Evolutionary conservation across 2,113 vertebrate genomes (phyloP).

Genomic region (Macrotis lagotis): DNA sequence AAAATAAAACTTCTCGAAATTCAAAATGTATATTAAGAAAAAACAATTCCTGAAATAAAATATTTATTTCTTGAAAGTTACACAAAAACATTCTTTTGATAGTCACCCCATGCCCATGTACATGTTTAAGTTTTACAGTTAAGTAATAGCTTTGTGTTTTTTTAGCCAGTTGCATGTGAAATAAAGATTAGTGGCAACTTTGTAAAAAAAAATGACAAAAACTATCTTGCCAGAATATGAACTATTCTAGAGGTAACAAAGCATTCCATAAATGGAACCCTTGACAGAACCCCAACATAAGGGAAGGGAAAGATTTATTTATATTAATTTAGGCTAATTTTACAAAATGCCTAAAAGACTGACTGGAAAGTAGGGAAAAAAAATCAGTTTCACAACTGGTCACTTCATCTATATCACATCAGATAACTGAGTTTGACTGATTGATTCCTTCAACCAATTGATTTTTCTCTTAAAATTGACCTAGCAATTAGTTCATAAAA

Average conservation of each 20-base stretch:
- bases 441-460: background rate
- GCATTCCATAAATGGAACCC: background rate
- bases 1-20: slow-evolving; percentile 79
- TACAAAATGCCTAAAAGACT: background rate
- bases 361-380: background rate
- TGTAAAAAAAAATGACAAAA: slow-evolving; percentile 8
- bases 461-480: background rate
- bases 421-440: background rate
- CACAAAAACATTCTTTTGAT: slow-evolving; percentile 2
- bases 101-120: too few relatives aligned
- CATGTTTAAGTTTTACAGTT: background rate
- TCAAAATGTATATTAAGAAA: slow-evolving; percentile 66
- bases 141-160: background rate
- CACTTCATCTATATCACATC: background rate
- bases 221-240: background rate
- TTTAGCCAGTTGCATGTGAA: background rate
- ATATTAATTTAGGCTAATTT: background rate
- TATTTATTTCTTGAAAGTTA: slow-evolving; percentile 61
- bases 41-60: slow-evolving; percentile 37
- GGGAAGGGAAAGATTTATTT: background rate
- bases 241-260: background rate
- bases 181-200: background rate
- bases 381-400: background rate
- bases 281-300: background rate
- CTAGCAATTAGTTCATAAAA: background rate